phyloP scores from a whole-genome alignment of 2,888 invertebrate species.

The Lepidonotus clava region DNA sequence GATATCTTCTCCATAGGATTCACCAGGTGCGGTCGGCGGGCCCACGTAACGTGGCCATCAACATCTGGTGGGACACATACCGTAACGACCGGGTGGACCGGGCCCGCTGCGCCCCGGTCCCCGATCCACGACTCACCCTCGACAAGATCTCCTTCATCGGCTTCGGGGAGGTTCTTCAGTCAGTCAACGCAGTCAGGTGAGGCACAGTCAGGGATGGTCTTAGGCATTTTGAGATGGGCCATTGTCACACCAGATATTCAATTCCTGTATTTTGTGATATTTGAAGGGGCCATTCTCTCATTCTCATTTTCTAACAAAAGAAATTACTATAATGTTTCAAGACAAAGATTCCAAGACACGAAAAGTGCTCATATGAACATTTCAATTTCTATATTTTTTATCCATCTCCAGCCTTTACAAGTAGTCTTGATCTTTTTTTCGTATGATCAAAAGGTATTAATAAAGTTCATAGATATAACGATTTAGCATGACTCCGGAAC shows the following conservation, averaged over 20 bases:
- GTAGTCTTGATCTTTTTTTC: no score
- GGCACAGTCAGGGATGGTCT: background rate
- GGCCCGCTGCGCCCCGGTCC: conserved; percentile 65
- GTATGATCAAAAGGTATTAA: background rate
- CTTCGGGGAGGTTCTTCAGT: conserved; percentile 62
- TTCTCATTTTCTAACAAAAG: background rate
- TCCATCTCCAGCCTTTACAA: background rate
- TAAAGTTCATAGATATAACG: background rate
- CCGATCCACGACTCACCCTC: conserved; percentile 68
- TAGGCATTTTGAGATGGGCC: background rate
- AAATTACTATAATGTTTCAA: background rate
- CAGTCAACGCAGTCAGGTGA: conserved; percentile 59
- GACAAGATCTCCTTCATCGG: conserved; percentile 67
- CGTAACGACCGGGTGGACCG: conserved; percentile 65
- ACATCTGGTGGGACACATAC: conserved; percentile 77
- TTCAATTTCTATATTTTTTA: background rate
- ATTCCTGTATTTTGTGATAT: background rate
- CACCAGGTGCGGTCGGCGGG: conserved; percentile 76
- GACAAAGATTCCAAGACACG: background rate
- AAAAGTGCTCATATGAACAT: background rate
- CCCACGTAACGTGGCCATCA: conserved; percentile 76
- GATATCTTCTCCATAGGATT: conserved; percentile 67
- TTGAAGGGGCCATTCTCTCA: background rate
- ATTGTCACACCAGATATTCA: background rate
- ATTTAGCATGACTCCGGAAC: background rate